A percentile compares a stretch with the other conserved stretches of the same genome.
Evolutionary conservation across 1,140 invertebrate genomes (phyloP).

Genomic region (Anoplophora glabripennis): DNA sequence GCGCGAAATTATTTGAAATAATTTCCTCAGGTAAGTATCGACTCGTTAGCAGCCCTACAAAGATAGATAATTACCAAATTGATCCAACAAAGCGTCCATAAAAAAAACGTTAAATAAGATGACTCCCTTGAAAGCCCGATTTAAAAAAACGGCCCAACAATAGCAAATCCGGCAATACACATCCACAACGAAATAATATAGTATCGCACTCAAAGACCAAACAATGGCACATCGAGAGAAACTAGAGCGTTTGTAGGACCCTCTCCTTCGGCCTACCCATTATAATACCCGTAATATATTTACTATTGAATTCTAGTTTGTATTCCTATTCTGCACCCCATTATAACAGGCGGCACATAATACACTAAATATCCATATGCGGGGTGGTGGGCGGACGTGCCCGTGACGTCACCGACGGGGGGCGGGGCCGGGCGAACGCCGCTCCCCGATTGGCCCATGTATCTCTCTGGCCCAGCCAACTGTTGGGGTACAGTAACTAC

Average conservation of each 20-base stretch:
- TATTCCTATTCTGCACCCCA: conserved; percentile 46
- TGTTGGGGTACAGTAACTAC: conserved; percentile 41
- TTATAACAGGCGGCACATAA: conserved; percentile 43
- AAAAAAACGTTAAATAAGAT: too few relatives aligned
- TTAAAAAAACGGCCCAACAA: too few relatives aligned
- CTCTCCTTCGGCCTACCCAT: conserved; percentile 34
- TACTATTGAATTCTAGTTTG: conserved; percentile 47
- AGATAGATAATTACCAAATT: too few relatives aligned
- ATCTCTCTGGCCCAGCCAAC: conserved; percentile 39
- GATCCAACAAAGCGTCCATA: too few relatives aligned
- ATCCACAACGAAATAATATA: conserved; percentile 26
- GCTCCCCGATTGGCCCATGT: conserved; percentile 36
- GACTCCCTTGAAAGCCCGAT: too few relatives aligned
- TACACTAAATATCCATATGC: conserved; percentile 45
- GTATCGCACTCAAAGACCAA: conserved; percentile 24
- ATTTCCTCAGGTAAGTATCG: too few relatives aligned
- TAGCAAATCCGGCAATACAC: too few relatives aligned
- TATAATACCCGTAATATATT: conserved; percentile 44
- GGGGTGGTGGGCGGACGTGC: conserved; percentile 27
- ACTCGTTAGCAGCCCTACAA: too few relatives aligned
- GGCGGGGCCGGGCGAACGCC: conserved; percentile 19
- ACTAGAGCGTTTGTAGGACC: conserved; percentile 31
- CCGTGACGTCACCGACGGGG: conserved; percentile 28
- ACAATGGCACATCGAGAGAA: conserved; percentile 28
- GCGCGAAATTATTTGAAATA: too few relatives aligned